A percentile compares a stretch with the other conserved stretches of the same genome.
These are phyloP conservation scores for Tetragnatha versicolor DNA, from an alignment of 1,140 invertebrate genomes.

Conservation along the genomic window DNA sequence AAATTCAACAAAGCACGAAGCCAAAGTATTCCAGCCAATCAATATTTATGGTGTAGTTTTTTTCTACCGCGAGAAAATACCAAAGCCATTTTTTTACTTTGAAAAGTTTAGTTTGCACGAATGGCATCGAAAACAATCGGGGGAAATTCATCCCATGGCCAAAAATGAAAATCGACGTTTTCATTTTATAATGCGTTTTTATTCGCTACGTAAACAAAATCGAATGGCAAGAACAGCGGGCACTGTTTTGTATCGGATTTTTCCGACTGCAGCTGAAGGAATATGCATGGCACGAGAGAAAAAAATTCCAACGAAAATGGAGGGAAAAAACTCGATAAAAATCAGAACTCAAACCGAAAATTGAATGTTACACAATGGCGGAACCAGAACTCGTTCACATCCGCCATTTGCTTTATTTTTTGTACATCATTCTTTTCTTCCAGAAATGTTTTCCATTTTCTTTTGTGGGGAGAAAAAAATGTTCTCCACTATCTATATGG, in stretches of 20 bases:
- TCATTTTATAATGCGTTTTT: constrained; percentile 44
- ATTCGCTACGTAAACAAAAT: constrained; percentile 17
- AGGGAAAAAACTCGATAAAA: constrained; percentile 36
- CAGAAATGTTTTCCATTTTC: background rate
- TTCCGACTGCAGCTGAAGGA: background rate
- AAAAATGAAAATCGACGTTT: constrained; percentile 38
- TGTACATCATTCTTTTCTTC: background rate
- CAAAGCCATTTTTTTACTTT: too few species aligned
- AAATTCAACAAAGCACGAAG: too few species aligned
- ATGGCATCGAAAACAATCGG: background rate
- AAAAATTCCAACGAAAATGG: background rate
- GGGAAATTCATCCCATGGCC: constrained; percentile 10
- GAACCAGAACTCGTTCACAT: constrained; percentile 2
- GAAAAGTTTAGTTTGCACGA: too few species aligned
- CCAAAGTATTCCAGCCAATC: too few species aligned
- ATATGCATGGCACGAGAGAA: background rate
- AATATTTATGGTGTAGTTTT: too few species aligned
- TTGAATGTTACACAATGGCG: constrained; percentile 40
- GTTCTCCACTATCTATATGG: too few species aligned
- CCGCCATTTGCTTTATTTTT: background rate
- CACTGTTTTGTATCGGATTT: constrained; percentile 43
- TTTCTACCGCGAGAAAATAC: too few species aligned
- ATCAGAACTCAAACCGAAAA: constrained; percentile 51
- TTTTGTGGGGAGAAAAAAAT: too few species aligned
- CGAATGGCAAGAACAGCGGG: background rate